Base-by-base conservation (phyloP, 1,140 invertebrate genomes). In the Tetramorium parvispinum region DNA sequence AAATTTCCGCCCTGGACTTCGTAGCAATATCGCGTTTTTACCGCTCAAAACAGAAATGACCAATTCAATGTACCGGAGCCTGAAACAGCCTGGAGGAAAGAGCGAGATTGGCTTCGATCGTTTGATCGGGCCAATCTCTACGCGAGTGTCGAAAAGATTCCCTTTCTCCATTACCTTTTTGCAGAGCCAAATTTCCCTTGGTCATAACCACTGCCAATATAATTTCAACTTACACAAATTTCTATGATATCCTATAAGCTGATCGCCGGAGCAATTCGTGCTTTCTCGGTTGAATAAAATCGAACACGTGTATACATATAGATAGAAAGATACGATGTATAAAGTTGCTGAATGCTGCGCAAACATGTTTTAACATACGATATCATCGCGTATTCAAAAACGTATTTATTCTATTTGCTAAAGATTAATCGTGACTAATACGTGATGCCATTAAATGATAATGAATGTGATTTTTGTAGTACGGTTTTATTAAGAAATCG, bases 201-300 rank as follows among this genome's bases (percentile, higher is more conserved):
- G 27, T 49, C 43, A 65, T 16, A n/a, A n/a, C 65, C 77, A 13
- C 32, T 5, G 68, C 81, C 49, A 76, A 85, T 87, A 87, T 88
- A 88, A 88, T 88, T 82, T 82, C 85, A 63, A 61, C 59, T 86
- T 57, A 61, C 61, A 37, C 51, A 83, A 82, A 88, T 76, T 88
- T 61, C 46, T 66, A 18, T 68, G 71, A 70, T 63, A 70, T 43
- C 49, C n/a, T 32, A n/a, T 79, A 66, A 81, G 13, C 16, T 24
- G 78, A 57, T 82, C 66, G 8, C 18, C 8, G 40, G 8, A 40
- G 18, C 68, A 32, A 21, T 18, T 59, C n/a, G 53, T 37, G 37
- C 6, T 21, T 73, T 40, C n/a, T n/a, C 53, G 0, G 11, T 82
- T 82, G 27, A 49, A 82, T 55, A 46, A 73, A 82, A 59, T 82